phyloP scores from a whole-genome alignment of 2,888 invertebrate species.

The Hedya salicella region DNA sequence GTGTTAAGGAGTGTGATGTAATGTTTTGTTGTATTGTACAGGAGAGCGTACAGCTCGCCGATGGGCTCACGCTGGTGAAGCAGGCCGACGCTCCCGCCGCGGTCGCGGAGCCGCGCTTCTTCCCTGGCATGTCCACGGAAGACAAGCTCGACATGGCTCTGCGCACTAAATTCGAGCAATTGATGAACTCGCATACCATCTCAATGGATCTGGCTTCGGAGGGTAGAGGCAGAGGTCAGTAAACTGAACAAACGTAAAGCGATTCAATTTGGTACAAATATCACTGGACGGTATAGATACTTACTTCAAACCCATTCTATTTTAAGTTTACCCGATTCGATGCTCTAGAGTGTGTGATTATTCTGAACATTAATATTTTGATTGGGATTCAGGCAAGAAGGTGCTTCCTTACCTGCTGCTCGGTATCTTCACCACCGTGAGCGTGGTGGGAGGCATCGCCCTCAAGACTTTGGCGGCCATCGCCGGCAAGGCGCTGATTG shows the following conservation, averaged over 20 bases:
- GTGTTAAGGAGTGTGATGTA: slow-evolving; percentile 56
- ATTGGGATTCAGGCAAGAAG: slow-evolving; percentile 77
- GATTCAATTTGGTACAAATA: neutral
- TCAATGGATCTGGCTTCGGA: slow-evolving; percentile 86
- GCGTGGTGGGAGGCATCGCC: slow-evolving; percentile 88
- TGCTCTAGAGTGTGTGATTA: neutral
- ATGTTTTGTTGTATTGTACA: slow-evolving; percentile 70
- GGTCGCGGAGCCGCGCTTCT: slow-evolving; percentile 84
- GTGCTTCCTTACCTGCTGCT: slow-evolving; percentile 85
- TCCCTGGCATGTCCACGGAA: slow-evolving; percentile 82
- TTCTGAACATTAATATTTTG: slow-evolving; percentile 19
- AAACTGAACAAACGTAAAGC: neutral
- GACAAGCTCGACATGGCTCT: slow-evolving; percentile 84
- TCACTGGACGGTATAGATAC: neutral
- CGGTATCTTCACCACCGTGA: slow-evolving; percentile 87
- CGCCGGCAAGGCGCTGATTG: slow-evolving; percentile 89
- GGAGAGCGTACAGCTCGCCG: slow-evolving; percentile 86
- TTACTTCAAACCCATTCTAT: neutral
- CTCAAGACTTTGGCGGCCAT: slow-evolving; percentile 89
- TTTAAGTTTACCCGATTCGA: neutral
- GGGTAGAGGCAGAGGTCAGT: slow-evolving; percentile 81
- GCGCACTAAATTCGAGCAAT: slow-evolving; percentile 82
- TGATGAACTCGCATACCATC: slow-evolving; percentile 87
- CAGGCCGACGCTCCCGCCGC: slow-evolving; percentile 83
- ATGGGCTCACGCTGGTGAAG: slow-evolving; percentile 86